A percentile compares a stretch with the other conserved stretches of the same genome.
phyloP scores from a whole-genome alignment of 2,888 invertebrate genomes.

The Leptodirus hochenwartii region DNA sequence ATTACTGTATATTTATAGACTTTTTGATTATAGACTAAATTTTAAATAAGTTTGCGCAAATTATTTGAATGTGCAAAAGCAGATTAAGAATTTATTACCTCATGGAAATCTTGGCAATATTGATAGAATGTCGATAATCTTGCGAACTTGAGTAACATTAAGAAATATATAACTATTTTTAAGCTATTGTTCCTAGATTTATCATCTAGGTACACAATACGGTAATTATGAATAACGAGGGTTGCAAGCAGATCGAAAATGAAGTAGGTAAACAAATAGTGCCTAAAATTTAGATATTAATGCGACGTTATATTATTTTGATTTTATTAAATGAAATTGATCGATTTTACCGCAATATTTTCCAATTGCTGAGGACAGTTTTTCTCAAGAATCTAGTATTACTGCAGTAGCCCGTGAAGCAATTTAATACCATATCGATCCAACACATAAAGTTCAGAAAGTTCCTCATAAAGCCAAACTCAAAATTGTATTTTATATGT shows the following conservation, averaged over 20 bases:
- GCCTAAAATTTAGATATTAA: conserved; percentile 7
- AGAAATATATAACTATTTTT: conserved; percentile 6
- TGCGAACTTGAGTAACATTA: conserved; percentile 6
- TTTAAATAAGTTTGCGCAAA: too few species aligned
- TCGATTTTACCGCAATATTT: conserved; percentile 5
- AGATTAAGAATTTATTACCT: conserved; percentile 2
- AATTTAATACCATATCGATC: conserved; percentile 7
- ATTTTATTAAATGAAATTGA: background rate
- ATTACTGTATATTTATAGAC: too few species aligned
- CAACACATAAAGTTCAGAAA: conserved; percentile 7
- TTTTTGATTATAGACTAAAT: too few species aligned
- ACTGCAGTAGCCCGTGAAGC: conserved; percentile 9
- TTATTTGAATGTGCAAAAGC: too few species aligned
- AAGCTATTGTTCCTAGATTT: background rate
- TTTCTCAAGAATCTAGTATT: conserved; percentile 3
- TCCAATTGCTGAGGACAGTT: conserved; percentile 5
- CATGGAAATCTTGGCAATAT: conserved; percentile 8
- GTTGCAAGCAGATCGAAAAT: conserved; percentile 8
- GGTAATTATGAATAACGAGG: conserved; percentile 6
- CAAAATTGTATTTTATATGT: too few species aligned
- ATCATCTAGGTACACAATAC: background rate
- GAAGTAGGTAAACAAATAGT: conserved; percentile 7
- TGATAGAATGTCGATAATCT: conserved; percentile 6
- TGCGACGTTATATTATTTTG: background rate
- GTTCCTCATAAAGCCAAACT: too few species aligned